Conservation (phyloP, 2,797 vertebrate species). For the Enteromius fasciolatus region DNA sequence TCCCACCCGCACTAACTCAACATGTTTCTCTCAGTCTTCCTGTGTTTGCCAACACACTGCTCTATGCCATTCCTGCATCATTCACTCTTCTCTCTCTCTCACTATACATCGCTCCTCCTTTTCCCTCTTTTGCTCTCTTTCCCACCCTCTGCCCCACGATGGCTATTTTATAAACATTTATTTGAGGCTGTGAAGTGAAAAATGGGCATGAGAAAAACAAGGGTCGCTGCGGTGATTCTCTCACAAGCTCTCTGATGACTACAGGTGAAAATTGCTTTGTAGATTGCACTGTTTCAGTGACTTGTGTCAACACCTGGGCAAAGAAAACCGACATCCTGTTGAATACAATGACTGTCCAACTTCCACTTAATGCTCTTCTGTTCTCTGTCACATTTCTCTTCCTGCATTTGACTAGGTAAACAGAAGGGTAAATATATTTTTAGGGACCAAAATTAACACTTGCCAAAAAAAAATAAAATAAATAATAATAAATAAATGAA, state of each 20-base stretch:
- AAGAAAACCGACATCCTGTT: slow-evolving; percentile 13
- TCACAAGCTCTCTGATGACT: slow-evolving; percentile 4
- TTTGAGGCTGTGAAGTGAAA: slow-evolving; percentile 52
- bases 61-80: neutral
- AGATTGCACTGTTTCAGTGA: slow-evolving; percentile 30
- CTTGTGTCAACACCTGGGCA: slow-evolving; percentile 22
- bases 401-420: neutral
- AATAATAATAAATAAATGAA: neutral
- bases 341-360: neutral
- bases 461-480: too few relatives aligned
- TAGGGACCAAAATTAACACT: neutral
- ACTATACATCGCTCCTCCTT: neutral
- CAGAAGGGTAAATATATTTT: neutral
- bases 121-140: slow-evolving; percentile 11
- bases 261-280: slow-evolving; percentile 39
- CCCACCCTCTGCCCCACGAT: slow-evolving; percentile 24
- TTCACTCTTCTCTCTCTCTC: neutral
- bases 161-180: slow-evolving; percentile 45
- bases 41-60: neutral
- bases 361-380: slow-evolving; percentile 1
- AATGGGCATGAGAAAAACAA: slow-evolving; percentile 30
- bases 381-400: neutral
- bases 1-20: slow-evolving; percentile 22
- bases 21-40: neutral
- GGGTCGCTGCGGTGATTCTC: slow-evolving; percentile 4